Evolutionary conservation across 2,888 invertebrate species (phyloP).

Genomic region (Conops quadrifasciatus): DNA sequence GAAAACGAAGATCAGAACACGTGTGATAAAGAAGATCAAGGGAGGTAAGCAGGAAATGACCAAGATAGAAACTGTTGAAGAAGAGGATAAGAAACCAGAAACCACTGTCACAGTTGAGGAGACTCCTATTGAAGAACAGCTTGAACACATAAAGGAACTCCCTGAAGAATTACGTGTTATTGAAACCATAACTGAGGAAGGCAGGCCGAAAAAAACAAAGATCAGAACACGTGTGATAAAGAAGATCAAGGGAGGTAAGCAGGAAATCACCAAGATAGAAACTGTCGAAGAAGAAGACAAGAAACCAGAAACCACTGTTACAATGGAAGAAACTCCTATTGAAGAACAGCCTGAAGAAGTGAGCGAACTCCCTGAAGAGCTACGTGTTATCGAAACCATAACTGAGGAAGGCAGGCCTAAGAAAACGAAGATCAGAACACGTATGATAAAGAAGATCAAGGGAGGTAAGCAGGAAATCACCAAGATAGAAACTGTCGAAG

Average conservation of each 20-base stretch:
- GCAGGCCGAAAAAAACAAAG: slow-evolving; percentile 47
- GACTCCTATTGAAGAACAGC: slow-evolving; percentile 29
- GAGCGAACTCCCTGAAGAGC: slow-evolving; percentile 39
- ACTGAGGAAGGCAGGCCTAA: slow-evolving; percentile 38
- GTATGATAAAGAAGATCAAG: slow-evolving; percentile 43
- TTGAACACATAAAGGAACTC: slow-evolving; percentile 41
- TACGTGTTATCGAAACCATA: slow-evolving; percentile 36
- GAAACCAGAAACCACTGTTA: slow-evolving; percentile 45
- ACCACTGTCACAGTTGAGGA: slow-evolving; percentile 39
- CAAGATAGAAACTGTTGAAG: slow-evolving; percentile 49
- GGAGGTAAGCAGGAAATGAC: slow-evolving; percentile 48
- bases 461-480: slow-evolving; percentile 44
- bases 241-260: slow-evolving; percentile 48
- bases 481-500: slow-evolving; percentile 40
- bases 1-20: slow-evolving; percentile 47
- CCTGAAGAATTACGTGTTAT: slow-evolving; percentile 46
- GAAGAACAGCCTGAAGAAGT: slow-evolving; percentile 34
- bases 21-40: slow-evolving; percentile 46
- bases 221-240: slow-evolving; percentile 49
- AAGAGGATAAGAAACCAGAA: slow-evolving; percentile 44
- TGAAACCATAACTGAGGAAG: slow-evolving; percentile 44
- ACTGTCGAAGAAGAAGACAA: slow-evolving; percentile 49
- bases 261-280: slow-evolving; percentile 50
- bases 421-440: slow-evolving; percentile 43
- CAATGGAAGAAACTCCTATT: slow-evolving; percentile 37